Evolutionary conservation across 2,113 vertebrate species (phyloP), one percentile per base, ranked within the genome.

Genomic region (Petroica traversi): DNA sequence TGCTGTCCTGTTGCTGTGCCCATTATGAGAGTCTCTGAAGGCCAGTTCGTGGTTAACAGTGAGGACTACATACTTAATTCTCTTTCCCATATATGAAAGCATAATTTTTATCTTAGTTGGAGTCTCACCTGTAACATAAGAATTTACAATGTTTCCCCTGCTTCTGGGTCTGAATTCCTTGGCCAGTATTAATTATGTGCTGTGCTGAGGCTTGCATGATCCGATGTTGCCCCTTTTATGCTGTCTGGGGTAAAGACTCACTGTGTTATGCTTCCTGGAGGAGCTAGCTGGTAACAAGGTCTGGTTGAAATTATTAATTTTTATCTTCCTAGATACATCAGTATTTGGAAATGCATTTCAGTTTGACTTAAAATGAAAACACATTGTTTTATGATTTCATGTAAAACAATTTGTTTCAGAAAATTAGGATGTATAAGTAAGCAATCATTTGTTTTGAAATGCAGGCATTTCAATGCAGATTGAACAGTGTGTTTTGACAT

Each of bases 331-430:
- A 78, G 57, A 51, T 78, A 45, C 34, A 62, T 61, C 63, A 80
- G 17, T 73, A 58, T 85, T 80, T 93, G 79, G 71, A 96, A 88
- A 85, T 83, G 20, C 24, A 40, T 73, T 90, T 95, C 0, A 0
- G 14, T 90, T 62, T 80, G 71, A 74, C 41, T 79, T 69, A 82
- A 82, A 95, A 92, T 74, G 71, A 90, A 90, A 95, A 72, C 66
- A 92, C 9, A 41, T 62, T 92, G 49, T 20, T 66, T 76, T 66
- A 68, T 62, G 46, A 58, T 54, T 76, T 54, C 29, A 83, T n/a
- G 55, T 45, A 88, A 88, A 82, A 80, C n/a, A 85, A 92, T 62
- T 38, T 31, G 12, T 29, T 85, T 83, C 12, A 34, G 75, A 96
- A 88, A 85, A 73, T 49, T 40, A 69, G 17, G n/a, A 67, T 54